Base-by-base conservation (phyloP, 2,113 vertebrate genomes). In the Chaenocephalus aceratus region DNA sequence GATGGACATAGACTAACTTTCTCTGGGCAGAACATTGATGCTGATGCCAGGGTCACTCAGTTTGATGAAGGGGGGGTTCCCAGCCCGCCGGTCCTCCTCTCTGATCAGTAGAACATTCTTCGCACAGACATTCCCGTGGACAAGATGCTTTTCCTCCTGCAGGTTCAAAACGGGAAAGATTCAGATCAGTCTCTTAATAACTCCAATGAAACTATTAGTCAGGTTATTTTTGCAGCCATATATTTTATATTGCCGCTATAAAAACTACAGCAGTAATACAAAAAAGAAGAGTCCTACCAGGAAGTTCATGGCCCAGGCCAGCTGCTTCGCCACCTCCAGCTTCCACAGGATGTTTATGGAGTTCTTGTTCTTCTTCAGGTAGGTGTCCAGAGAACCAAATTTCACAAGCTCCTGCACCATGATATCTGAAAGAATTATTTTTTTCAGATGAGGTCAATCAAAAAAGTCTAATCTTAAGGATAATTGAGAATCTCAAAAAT, bases 291-390 rank as follows among this genome's bases (percentile, higher is more conserved):
- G 71, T 66, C 95, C 90, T 95, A 99, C 98, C 93, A 99, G 95
- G 93, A 98, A 99, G 92, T 97, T 97, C 97, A 99, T 97, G 69
- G 97, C 98, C 97, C 97, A 97, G 56, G 98, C 97, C 91, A 99
- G 88, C 86, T 99, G 98, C 87, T 99, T 99, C 13, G 97, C 97
- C 91, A 98, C 98, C 93, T 99, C 97, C 83, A 99, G 94, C 90
- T 98, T 99, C 98, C 98, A 99, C 88, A 97, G 93, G 86, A 98
- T 97, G 92, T 97, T 99, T 83, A 99, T 96, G 0, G 84, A 83
- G 85, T 92, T 97, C 91, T 96, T 98, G 86, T 97, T 98, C 90
- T 97, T 97, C 92, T 97, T 98, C 93, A 99, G 89, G 60, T 98
- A 99, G 0, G 95, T 99, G 89, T 99, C 97, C 92, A 99, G 77